phyloP scores from a whole-genome alignment of 2,888 invertebrate species.

The Dryococelus australis region DNA sequence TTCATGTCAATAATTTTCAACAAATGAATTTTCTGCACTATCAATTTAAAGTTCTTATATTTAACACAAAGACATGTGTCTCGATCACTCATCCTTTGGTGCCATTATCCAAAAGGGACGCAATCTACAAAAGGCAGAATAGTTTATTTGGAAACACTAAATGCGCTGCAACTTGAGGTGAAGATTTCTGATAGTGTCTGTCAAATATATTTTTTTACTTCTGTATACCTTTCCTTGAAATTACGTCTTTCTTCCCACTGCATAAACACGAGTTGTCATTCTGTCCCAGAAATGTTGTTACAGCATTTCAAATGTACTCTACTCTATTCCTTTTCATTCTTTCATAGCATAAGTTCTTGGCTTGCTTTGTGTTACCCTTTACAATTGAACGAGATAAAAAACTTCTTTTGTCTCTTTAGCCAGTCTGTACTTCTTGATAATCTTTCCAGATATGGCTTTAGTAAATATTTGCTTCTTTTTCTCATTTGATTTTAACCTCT shows the following conservation, averaged over 20 bases:
- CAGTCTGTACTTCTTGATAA: no score
- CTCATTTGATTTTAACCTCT: no score
- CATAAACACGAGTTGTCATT: slow-evolving; percentile 1
- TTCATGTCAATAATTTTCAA: no score
- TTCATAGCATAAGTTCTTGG: neutral
- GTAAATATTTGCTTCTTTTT: neutral
- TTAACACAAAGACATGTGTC: neutral
- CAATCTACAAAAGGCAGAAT: neutral
- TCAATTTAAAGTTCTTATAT: neutral
- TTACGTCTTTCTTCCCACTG: neutral
- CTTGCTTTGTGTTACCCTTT: neutral
- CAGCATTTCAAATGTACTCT: neutral
- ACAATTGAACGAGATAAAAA: neutral
- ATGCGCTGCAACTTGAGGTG: neutral
- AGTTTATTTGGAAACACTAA: neutral
- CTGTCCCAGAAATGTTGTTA: neutral
- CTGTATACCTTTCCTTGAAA: no score
- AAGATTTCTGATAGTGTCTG: neutral
- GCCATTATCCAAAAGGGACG: neutral
- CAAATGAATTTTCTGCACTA: neutral
- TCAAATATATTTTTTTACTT: neutral
- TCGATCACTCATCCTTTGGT: neutral
- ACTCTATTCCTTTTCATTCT: neutral
- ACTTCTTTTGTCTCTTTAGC: neutral
- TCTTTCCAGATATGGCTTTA: no score